Evolutionary conservation across 2,888 invertebrate species (phyloP).

Genomic region (Micropterix aruncella): DNA sequence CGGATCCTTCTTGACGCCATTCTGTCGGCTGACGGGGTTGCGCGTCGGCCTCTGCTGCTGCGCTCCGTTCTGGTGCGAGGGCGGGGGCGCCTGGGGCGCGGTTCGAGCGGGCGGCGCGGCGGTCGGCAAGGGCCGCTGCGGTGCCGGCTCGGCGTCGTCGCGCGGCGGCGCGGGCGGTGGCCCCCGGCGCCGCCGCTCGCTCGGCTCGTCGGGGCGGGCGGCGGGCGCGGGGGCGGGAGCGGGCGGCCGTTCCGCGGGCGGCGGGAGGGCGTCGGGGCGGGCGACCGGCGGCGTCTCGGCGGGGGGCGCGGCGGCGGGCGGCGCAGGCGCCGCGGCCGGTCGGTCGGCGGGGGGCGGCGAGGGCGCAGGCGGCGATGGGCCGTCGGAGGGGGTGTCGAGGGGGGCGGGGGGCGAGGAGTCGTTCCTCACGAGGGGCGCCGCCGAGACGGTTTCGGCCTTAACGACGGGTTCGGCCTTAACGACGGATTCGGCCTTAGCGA

Average conservation of each 20-base stretch:
- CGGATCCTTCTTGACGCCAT: background rate
- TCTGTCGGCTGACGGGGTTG: background rate
- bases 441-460: conserved; percentile 6
- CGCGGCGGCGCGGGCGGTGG: conserved; percentile 2
- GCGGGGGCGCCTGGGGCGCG: conserved; percentile 24
- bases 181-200: background rate
- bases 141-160: conserved; percentile 15
- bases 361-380: conserved; percentile 12
- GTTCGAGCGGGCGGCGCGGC: conserved; percentile 15
- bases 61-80: conserved; percentile 17
- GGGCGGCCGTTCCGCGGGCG: conserved; percentile 20
- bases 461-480: conserved; percentile 13
- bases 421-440: conserved; percentile 15
- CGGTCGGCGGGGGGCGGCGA: conserved; percentile 9
- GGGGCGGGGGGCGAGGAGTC: conserved; percentile 18
- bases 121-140: conserved; percentile 5
- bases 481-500: too few relatives aligned
- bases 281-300: conserved; percentile 20
- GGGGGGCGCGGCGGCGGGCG: conserved; percentile 18
- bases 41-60: conserved; percentile 7
- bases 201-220: background rate
- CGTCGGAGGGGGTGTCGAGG: conserved; percentile 15
- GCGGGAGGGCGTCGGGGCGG: conserved; percentile 22
- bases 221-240: conserved; percentile 17
- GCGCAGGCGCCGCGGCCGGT: conserved; percentile 14